Evolutionary conservation across 2,888 invertebrate genomes (phyloP).

Genomic region (Heteromurus nitidus): DNA sequence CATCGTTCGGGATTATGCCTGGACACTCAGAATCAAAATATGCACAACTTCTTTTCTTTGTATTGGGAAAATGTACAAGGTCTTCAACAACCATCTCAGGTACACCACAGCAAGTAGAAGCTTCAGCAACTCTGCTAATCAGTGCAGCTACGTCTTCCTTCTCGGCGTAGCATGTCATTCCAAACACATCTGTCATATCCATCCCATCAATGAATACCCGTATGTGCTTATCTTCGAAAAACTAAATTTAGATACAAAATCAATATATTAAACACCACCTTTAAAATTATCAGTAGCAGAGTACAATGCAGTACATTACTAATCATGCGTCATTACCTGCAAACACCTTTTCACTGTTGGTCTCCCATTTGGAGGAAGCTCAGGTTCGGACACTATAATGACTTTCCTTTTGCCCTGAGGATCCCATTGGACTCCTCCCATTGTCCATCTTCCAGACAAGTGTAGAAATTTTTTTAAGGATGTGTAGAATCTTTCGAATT

Average conservation of each 20-base stretch:
- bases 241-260: slow-evolving; percentile 56
- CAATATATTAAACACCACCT: slow-evolving; percentile 10
- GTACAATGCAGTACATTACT: no score
- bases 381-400: slow-evolving; percentile 67
- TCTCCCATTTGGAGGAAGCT: slow-evolving; percentile 63
- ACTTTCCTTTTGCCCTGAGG: slow-evolving; percentile 68
- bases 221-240: slow-evolving; percentile 67
- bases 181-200: slow-evolving; percentile 68
- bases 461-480: slow-evolving; percentile 56
- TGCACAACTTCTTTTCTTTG: slow-evolving; percentile 59
- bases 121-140: slow-evolving; percentile 59
- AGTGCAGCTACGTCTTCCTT: slow-evolving; percentile 66
- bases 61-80: slow-evolving; percentile 66
- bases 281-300: no score
- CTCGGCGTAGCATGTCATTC: slow-evolving; percentile 37
- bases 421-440: slow-evolving; percentile 71
- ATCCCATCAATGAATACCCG: slow-evolving; percentile 68
- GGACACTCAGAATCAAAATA: slow-evolving; percentile 70
- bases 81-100: slow-evolving; percentile 68
- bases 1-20: slow-evolving; percentile 60
- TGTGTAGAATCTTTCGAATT: slow-evolving; percentile 68
- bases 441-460: slow-evolving; percentile 69
- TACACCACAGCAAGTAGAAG: slow-evolving; percentile 69
- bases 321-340: slow-evolving; percentile 60
- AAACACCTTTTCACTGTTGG: slow-evolving; percentile 65